Evolutionary conservation across 2,797 vertebrate genomes (phyloP).

Genomic region (Peromyscus attwateri): DNA sequence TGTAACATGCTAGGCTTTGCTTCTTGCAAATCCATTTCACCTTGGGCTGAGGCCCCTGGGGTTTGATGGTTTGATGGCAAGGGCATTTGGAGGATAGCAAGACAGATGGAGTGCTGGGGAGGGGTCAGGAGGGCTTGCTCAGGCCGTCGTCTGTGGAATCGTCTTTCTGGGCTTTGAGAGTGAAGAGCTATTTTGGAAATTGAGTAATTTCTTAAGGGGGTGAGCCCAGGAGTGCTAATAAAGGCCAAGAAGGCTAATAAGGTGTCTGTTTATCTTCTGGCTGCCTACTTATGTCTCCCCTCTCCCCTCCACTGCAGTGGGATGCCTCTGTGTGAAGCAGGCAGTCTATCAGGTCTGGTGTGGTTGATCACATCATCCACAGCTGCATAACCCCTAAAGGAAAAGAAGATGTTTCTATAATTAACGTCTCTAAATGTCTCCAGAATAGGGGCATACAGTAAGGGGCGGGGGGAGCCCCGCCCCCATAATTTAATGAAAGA

Average conservation of each 20-base stretch:
- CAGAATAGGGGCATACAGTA: background rate
- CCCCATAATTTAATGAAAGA: background rate
- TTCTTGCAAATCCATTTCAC: background rate
- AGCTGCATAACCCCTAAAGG: background rate
- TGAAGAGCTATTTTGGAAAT: background rate
- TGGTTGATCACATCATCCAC: background rate
- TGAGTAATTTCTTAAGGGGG: background rate
- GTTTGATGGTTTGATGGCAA: background rate
- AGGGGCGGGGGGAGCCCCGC: background rate
- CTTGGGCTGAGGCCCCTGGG: background rate
- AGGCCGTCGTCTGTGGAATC: accelerated
- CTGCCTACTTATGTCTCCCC: accelerated
- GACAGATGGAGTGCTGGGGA: background rate
- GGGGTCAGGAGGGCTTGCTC: background rate
- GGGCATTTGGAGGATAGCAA: accelerated
- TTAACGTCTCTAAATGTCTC: background rate
- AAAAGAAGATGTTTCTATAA: background rate
- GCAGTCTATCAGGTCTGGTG: accelerated
- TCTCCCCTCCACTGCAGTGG: background rate
- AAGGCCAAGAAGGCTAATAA: background rate
- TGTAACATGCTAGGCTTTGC: background rate
- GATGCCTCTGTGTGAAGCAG: background rate
- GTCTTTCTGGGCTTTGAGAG: background rate
- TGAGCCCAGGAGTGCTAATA: background rate
- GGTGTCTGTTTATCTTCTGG: background rate